phyloP scores from a whole-genome alignment of 1,140 invertebrate species.

The Saxidomus purpurata region DNA sequence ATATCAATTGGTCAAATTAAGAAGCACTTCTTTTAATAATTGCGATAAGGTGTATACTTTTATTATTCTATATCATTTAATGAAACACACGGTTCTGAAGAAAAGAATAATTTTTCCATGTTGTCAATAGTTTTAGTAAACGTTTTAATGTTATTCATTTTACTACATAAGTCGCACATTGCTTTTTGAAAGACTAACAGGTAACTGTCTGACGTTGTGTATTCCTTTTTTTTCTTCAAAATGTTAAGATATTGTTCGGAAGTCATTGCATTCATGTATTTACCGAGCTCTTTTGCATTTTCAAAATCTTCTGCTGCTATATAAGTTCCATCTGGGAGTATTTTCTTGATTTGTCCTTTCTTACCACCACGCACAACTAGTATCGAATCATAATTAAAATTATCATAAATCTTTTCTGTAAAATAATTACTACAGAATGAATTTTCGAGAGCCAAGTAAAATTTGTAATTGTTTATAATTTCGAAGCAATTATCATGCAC shows the following conservation, averaged over 20 bases:
- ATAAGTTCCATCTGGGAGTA: slow-evolving; percentile 10
- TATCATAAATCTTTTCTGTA: slow-evolving; percentile 21
- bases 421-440: not conserved
- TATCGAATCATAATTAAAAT: slow-evolving; percentile 34
- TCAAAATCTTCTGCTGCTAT: slow-evolving; percentile 39
- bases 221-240: not conserved
- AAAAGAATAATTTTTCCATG: not conserved
- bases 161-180: slow-evolving; percentile 36
- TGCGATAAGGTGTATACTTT: too few relatives aligned
- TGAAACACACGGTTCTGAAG: not conserved
- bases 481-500: not conserved
- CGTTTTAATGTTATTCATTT: not conserved
- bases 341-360: not conserved
- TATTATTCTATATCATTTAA: not conserved
- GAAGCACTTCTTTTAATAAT: too few relatives aligned
- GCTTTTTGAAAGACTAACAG: not conserved
- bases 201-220: not conserved
- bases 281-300: not conserved
- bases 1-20: too few relatives aligned
- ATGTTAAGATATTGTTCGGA: not conserved
- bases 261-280: not conserved
- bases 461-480: not conserved
- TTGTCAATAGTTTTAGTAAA: not conserved
- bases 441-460: not conserved
- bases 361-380: slow-evolving; percentile 17